phyloP scores from a whole-genome alignment of 2,888 invertebrate genomes.

The Lasioglossum vierecki region DNA sequence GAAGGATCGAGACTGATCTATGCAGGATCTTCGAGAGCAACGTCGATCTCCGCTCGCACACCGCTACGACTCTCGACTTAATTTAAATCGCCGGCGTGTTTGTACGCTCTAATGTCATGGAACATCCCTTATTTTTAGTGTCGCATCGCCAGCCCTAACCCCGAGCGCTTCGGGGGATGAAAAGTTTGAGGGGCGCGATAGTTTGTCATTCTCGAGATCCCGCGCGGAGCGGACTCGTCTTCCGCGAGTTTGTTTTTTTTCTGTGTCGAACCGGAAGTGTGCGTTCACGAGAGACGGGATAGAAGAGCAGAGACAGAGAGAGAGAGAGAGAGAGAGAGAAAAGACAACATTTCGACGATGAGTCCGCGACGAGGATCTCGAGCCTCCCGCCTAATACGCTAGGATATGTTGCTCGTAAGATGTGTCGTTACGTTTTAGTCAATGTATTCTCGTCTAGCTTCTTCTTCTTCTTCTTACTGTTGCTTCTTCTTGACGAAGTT shows the following conservation, averaged over 20 bases:
- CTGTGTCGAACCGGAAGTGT: conserved; percentile 30
- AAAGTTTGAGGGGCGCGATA: neutral
- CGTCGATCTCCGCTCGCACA: conserved; percentile 16
- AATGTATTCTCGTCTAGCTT: conserved; percentile 61
- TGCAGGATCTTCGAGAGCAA: neutral
- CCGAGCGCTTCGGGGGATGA: conserved; percentile 66
- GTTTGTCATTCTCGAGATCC: conserved; percentile 16
- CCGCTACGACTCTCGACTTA: conserved; percentile 60
- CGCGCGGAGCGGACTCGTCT: neutral
- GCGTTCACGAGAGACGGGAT: conserved; percentile 29
- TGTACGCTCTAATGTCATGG: conserved; percentile 79
- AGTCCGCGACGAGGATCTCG: conserved; percentile 26
- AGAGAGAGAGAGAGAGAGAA: neutral
- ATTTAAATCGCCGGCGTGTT: conserved; percentile 44
- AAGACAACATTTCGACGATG: neutral
- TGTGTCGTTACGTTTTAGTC: conserved; percentile 79
- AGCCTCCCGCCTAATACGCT: conserved; percentile 72
- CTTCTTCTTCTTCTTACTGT: conserved; percentile 46
- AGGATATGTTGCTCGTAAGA: conserved; percentile 83
- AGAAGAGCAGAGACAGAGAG: too few relatives aligned
- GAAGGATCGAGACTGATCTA: neutral
- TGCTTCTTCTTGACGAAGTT: neutral
- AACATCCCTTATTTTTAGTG: conserved; percentile 71
- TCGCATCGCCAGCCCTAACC: conserved; percentile 27
- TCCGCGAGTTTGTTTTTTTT: neutral